These are phyloP conservation scores for Drosophila tsacasi DNA, from an alignment of 1,140 invertebrate species.

Conservation along the genomic window DNA sequence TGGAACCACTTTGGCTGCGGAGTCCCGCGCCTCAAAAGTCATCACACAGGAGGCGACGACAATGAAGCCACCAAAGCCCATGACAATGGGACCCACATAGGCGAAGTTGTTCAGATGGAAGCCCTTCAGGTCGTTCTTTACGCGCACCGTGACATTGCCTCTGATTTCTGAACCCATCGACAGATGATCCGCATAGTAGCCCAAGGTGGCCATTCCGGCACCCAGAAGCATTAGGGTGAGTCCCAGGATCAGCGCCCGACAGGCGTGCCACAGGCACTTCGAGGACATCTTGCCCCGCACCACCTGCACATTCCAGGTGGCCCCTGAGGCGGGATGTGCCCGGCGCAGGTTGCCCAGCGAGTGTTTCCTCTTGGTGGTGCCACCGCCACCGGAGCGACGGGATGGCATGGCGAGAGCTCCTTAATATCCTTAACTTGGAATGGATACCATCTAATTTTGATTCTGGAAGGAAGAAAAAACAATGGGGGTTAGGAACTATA, in stretches of 20 bases:
- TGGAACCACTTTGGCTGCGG: conserved; percentile 94
- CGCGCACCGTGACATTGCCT: conserved; percentile 90
- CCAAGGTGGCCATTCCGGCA: conserved; percentile 95
- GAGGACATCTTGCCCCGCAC: conserved; percentile 93
- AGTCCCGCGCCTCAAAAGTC: conserved; percentile 96
- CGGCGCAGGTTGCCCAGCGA: conserved; percentile 87
- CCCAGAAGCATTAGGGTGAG: conserved; percentile 93
- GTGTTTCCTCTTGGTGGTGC: conserved; percentile 86
- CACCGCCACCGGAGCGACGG: conserved; percentile 82
- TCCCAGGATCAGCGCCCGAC: conserved; percentile 93
- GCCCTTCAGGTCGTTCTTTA: conserved; percentile 92
- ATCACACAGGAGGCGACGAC: conserved; percentile 97
- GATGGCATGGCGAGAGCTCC: conserved; percentile 74
- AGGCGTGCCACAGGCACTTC: conserved; percentile 95
- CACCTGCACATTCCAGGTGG: conserved; percentile 90
- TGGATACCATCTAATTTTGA: conserved; percentile 26
- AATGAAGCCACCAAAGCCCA: conserved; percentile 97
- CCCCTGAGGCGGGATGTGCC: conserved; percentile 89
- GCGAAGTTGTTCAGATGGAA: conserved; percentile 96
- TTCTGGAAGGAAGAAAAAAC: conserved; percentile 7
- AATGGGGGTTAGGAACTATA: background rate
- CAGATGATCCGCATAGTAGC: conserved; percentile 93
- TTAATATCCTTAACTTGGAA: conserved; percentile 1
- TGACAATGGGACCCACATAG: conserved; percentile 96
- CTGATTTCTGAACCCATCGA: conserved; percentile 91